phyloP scores from a whole-genome alignment of 64 coral and sea anemone species.

The Stichodactyla mertensii region DNA sequence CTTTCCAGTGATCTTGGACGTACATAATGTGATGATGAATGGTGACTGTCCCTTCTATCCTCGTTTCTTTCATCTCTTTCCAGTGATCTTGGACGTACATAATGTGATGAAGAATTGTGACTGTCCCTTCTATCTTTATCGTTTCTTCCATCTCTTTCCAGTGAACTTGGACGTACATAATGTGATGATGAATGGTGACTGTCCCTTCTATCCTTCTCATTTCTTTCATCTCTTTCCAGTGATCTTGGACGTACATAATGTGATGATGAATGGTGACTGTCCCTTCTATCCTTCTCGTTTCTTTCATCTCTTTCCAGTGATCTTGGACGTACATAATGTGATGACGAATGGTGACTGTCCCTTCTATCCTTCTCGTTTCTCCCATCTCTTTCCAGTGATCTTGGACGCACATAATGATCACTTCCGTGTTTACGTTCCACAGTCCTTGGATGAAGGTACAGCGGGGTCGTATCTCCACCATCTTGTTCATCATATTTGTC shows the following conservation, averaged over 20 bases:
- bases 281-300: neutral
- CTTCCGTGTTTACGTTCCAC: neutral
- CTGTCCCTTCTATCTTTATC: neutral
- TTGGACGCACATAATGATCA: neutral
- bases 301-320: neutral
- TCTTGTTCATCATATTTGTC: neutral
- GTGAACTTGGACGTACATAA: neutral
- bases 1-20: too few species aligned
- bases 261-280: neutral
- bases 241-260: conserved; percentile 5
- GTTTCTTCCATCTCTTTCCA: neutral
- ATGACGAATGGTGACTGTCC: neutral
- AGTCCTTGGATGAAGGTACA: neutral
- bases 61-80: neutral
- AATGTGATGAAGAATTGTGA: neutral
- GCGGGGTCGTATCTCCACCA: neutral
- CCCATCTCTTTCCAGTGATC: neutral
- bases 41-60: too few species aligned
- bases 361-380: too few species aligned
- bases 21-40: too few species aligned
- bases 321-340: neutral
- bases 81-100: neutral
- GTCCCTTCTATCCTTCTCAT: too few species aligned
- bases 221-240: neutral
- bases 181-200: too few species aligned